Percentiles rank a stretch among this genome's conserved stretches.
phyloP scores from a whole-genome alignment of 2,888 invertebrate species.

The Tillus elongatus region DNA sequence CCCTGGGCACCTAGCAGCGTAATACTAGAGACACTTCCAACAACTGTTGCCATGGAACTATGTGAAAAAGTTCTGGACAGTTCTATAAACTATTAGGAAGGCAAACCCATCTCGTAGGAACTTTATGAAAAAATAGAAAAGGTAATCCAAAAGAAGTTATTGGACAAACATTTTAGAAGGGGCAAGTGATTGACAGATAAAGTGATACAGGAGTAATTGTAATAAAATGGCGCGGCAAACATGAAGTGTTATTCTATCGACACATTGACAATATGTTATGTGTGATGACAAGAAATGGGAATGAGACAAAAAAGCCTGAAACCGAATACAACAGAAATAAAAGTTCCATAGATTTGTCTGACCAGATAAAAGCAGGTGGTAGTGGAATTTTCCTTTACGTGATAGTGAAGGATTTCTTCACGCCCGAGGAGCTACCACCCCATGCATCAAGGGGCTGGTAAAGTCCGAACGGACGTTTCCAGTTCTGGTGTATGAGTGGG shows the following conservation, averaged over 20 bases:
- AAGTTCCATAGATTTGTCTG: constrained; percentile 15
- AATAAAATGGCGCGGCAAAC: constrained; percentile 12
- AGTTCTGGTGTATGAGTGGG: too few species aligned
- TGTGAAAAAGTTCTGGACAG: not conserved
- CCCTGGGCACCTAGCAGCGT: too few species aligned
- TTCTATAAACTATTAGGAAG: constrained; percentile 1
- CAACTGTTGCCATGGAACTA: constrained; percentile 14
- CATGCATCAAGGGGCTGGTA: too few species aligned
- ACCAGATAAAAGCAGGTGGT: constrained; percentile 1
- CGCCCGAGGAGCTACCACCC: too few species aligned
- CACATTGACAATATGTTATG: constrained; percentile 10
- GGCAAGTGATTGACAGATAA: constrained; percentile 10
- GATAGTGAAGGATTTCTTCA: too few species aligned
- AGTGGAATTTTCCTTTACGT: too few species aligned
- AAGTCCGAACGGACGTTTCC: too few species aligned
- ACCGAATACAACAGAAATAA: constrained; percentile 14
- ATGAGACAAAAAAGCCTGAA: constrained; percentile 10
- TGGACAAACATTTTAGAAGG: not conserved
- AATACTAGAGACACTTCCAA: constrained; percentile 16
- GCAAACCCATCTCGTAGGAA: constrained; percentile 11
- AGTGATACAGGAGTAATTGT: constrained; percentile 12
- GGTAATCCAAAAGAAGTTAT: not conserved
- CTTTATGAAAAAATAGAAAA: constrained; percentile 4
- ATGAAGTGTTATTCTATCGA: constrained; percentile 11
- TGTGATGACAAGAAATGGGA: constrained; percentile 5